Percentiles rank a stretch among this genome's conserved stretches.
These are phyloP conservation scores for Meliscaeva auricollis DNA, from an alignment of 2,888 invertebrate genomes.

Conservation along the genomic window DNA sequence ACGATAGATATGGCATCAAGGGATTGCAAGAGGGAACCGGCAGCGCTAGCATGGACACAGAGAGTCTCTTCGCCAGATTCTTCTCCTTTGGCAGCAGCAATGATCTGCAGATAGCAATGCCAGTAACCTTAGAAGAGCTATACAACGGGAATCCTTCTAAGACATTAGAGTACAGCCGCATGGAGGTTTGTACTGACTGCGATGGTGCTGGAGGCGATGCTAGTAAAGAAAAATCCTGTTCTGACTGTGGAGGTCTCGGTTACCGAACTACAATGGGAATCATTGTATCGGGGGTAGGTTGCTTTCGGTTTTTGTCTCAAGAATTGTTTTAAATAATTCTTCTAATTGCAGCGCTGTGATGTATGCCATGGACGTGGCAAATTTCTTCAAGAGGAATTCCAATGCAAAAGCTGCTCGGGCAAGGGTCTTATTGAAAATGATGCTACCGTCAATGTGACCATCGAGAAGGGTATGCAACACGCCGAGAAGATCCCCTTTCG, in stretches of 20 bases:
- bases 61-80: conserved; percentile 89
- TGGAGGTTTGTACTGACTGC: conserved; percentile 80
- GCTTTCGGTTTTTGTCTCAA: no score
- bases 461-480: conserved; percentile 95
- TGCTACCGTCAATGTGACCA: conserved; percentile 93
- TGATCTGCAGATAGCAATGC: conserved; percentile 91
- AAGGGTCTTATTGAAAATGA: conserved; percentile 93
- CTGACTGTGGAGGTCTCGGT: conserved; percentile 82
- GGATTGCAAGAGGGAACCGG: conserved; percentile 93
- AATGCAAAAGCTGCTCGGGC: conserved; percentile 92
- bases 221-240: conserved; percentile 78
- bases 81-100: conserved; percentile 87
- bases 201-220: conserved; percentile 81
- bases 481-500: conserved; percentile 93
- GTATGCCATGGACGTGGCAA: conserved; percentile 89
- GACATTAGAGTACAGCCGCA: conserved; percentile 80
- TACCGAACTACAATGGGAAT: conserved; percentile 84
- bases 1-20: conserved; percentile 94
- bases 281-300: conserved; percentile 86
- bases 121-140: conserved; percentile 94
- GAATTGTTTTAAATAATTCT: neutral
- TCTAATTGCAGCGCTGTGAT: conserved; percentile 84
- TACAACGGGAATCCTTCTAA: conserved; percentile 93
- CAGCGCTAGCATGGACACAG: conserved; percentile 84
- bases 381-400: conserved; percentile 91